Base-by-base conservation (phyloP, 2,113 vertebrate genomes). In the Prionailurus bengalensis region DNA sequence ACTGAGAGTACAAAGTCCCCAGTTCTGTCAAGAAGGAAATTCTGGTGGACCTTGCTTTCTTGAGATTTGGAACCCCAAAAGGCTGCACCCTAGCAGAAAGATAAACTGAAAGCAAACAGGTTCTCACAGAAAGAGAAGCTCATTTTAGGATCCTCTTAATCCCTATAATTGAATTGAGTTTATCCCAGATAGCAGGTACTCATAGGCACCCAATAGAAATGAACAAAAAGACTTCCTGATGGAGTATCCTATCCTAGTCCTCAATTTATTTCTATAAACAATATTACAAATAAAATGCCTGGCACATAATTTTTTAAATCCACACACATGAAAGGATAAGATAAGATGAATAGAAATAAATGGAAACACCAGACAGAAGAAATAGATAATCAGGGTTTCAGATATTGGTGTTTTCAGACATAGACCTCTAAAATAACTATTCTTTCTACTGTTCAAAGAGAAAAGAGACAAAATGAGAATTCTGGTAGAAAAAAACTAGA, bases 241-340 rank as follows among this genome's bases (percentile, higher is more conserved):
- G 39, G 29, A 45, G 70, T 42, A 33, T 36, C 66, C 21, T 16
- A 58, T 76, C n/a, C 21, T 42, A 39, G 17, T 48, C n/a, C 36
- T 65, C 16, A 36, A 14, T 27, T 93, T 91, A 84, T 81, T 92
- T 78, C 63, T 82, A n/a, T 21, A 85, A 94, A 76, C 17, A 95
- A 14, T 36, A 45, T 89, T 82, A 86, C 14, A 91, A 85, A 84
- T 39, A 74, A 33, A 76, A 13, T 29, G 1, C 27, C 29, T 76
- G 25, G 25, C n/a, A 83, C 17, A 76, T 71, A 73, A 53, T 78
- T 48, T 78, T 78, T 71, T 6, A 48, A 84, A 78, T 80, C 16
- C 1, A 4, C 63, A 23, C 7, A 63, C 23, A 79, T 8, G 0
- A 76, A 55, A 15, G 83, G 25, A 92, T 9, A 87, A 82, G 45